Evolutionary conservation across 2,888 invertebrate species (phyloP), one percentile per base, ranked within the genome.

Genomic region (Leptinotarsa rubiginosa): DNA sequence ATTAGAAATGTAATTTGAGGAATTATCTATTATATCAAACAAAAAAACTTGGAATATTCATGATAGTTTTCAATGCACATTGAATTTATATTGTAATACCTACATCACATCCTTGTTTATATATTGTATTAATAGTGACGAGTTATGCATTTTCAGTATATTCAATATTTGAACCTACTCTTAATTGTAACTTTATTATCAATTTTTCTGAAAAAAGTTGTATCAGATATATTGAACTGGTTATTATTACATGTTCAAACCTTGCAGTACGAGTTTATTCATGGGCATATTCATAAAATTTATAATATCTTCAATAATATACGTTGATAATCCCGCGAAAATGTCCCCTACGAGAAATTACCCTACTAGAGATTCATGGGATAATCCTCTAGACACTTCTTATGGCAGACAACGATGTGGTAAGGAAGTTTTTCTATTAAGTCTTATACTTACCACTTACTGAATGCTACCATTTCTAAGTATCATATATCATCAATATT

Each of bases 371-470:
- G 49, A 66, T 66, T 66, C 66, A 16, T 66, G 66, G 66, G 66
- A 66, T 16, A 66, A 66, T 49, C 13, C 49, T 50, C 18, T 18
- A 10, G 16, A 47, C 20, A 50, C 49, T 49, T 25, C 20, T 49
- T 66, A 66, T 22, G 66, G 49, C n/a, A 49, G 31, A 50, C 66
- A 66, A 18, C 47, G 50, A 22, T 66, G 66, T 66, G 66, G 66
- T 66, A 66, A 66, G 66, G 7, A 54, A 54, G 10, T 54, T 54
- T 54, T 18, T 16, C n/a, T 41, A 41, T 41, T 41, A 10, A 41
- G 10, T 41, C 41, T 10, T 41, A 41, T 41, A 41, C 41, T 41
- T 41, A 41, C 41, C 41, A 16, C n/a, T 54, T 54, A 18, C n/a
- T 16, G n/a, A 54, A 54, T 18, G n/a, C n/a, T 18, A 3, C 10